A percentile compares a stretch with the other conserved stretches of the same genome.
These are phyloP conservation scores for Leucosticte australis DNA, from an alignment of 2,113 vertebrate genomes.

Conservation along the genomic window DNA sequence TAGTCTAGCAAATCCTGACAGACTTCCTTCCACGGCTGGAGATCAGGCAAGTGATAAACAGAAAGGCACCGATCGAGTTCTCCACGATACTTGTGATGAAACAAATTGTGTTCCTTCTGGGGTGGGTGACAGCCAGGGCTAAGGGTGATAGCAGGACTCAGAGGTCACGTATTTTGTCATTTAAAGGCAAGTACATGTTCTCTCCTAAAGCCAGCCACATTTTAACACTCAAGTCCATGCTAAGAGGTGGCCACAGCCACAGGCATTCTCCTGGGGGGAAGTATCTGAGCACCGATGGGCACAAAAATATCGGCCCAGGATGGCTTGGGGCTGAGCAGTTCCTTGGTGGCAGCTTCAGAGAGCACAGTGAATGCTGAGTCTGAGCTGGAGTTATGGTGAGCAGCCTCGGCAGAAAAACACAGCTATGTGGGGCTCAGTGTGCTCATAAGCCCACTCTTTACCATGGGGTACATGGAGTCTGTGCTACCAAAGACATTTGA, in stretches of 20 bases:
- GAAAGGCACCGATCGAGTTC: conserved; percentile 32
- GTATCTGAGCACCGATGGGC: neutral
- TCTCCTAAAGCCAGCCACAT: neutral
- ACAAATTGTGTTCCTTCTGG: neutral
- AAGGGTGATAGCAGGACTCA: neutral
- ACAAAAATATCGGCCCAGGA: neutral
- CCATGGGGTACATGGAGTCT: neutral
- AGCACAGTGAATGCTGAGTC: neutral
- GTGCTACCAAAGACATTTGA: neutral
- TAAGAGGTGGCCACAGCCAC: neutral
- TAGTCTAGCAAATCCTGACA: neutral
- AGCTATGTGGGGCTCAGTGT: neutral
- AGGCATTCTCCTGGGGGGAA: neutral
- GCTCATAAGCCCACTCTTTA: neutral
- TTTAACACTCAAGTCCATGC: neutral
- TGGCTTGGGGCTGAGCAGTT: neutral
- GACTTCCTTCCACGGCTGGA: conserved; percentile 5
- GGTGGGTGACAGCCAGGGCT: neutral
- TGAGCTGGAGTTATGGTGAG: neutral
- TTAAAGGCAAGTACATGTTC: neutral
- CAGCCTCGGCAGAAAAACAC: neutral
- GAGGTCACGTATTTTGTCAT: neutral
- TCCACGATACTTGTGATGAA: neutral
- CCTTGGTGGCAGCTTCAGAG: neutral
- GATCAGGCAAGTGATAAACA: conserved; percentile 26